Evolutionary conservation across 2,888 invertebrate genomes (phyloP), one percentile per base, ranked within the genome.

Genomic region (Athalia rosae): DNA sequence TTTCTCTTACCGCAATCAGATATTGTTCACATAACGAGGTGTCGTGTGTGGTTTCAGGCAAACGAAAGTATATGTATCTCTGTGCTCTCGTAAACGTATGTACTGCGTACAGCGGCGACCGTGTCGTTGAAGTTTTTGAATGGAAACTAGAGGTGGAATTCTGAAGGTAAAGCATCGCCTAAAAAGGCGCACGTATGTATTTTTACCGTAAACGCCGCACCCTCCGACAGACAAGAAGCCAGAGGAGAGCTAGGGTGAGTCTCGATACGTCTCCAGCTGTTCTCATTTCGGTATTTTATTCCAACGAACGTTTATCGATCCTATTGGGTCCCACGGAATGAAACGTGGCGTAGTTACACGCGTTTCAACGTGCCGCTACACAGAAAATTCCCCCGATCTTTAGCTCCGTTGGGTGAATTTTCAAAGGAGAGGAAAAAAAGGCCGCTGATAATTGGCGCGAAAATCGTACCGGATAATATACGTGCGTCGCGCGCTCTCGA

Each of bases 191-290:
- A 53, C 41, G 48, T 11, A 66, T 56, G 43, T 15, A 59, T 59
- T 45, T 58, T 58, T 59, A 73, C 41, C 48, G 74, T 15, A 15
- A 74, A 74, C 56, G 56, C n/a, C 11, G 61, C 74, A 61, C 74
- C 74, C 74, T 62, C 47, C 74, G 74, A 74, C 74, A 62, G 61
- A 74, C 74, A 41, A 74, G 74, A 74, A 74, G 62, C 74, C 74
- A 74, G 11, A 48, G 4, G 61, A 74, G 47, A 48, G 61, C 74
- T 6, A 41, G 74, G 74, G 62, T 61, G 74, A 59, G 61, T 61
- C 48, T 47, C 61, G 41, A 59, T 74, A 41, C 28, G 43, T 74
- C 47, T 74, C 48, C 74, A 74, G 74, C 61, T 61, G 74, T 74
- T 61, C 74, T 41, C 47, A 50, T 48, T 61, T 74, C 62, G 74